Conservation (phyloP, 1,140 invertebrate genomes). For the Chironomus tepperi region DNA sequence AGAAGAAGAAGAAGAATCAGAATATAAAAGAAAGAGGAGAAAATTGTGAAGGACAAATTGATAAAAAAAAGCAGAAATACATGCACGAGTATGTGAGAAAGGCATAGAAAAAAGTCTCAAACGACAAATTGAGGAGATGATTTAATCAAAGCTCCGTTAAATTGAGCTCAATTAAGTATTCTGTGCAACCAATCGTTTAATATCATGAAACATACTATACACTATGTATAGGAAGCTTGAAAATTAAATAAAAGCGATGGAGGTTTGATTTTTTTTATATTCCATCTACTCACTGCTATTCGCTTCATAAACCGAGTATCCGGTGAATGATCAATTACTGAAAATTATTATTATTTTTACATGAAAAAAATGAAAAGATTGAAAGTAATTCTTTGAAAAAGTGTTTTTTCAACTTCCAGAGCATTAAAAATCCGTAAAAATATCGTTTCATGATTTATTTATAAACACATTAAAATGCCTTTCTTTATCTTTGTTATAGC, state of each 20-base stretch:
- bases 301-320: conserved; percentile 6
- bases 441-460: conserved; percentile 2
- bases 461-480: conserved; percentile 9
- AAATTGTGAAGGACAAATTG: conserved; percentile 13
- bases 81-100: background rate
- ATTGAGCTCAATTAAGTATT: conserved; percentile 13
- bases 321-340: conserved; percentile 12
- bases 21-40: too few species aligned
- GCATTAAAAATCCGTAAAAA: conserved; percentile 3
- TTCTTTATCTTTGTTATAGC: background rate
- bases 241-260: conserved; percentile 14
- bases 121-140: background rate
- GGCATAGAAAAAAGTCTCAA: background rate
- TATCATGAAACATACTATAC: background rate
- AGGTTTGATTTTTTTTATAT: conserved; percentile 14
- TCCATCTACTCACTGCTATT: background rate
- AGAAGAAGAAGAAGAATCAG: too few species aligned
- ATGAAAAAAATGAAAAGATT: background rate
- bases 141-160: conserved; percentile 13
- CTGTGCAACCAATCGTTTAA: background rate
- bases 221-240: background rate
- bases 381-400: background rate
- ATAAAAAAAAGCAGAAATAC: background rate
- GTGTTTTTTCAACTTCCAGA: background rate
- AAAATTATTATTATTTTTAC: background rate